Evolutionary conservation across 2,888 invertebrate genomes (phyloP), one percentile per base, ranked within the genome.

Genomic region (Nomada goodeniana): DNA sequence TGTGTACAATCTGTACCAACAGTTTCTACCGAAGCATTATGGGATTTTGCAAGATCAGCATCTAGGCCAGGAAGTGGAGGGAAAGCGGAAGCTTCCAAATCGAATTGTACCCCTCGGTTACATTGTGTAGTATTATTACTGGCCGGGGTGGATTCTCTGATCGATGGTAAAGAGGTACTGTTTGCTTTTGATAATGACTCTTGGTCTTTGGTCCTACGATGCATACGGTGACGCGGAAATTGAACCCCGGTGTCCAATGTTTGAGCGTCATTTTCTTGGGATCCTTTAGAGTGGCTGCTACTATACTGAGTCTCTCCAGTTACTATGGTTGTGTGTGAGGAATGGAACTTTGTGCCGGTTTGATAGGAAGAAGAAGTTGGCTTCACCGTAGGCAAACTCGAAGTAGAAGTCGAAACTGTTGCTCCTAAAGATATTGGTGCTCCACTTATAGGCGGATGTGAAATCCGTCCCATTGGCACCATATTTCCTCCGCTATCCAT

Each of bases 61-160:
- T 95, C 94, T 82, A 95, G 94, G 92, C 97, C 97, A 82, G 97
- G 97, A 91, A 97, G 95, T 79, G 97, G 97, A 84, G 97, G 97
- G 93, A 97, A 97, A 73, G 97, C 96, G 71, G 96, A 95, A 78
- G 96, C 96, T 93, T 97, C 97, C 89, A 97, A 95, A 94, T 97
- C 97, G 94, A 97, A 97, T 91, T 96, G 96, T 57, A 95, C 95
- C 80, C 95, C 95, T 93, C 94, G 92, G 80, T 93, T 93, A 89
- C 92, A 94, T 82, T 94, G 94, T 68, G 94, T 91, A 76, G 92
- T 92, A 74, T 90, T 92, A 73, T 90, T 92, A 87, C 82, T 81
- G 86, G 65, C 79, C 86, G 75, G 82, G 72, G 77, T 80, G 67
- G 90, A 85, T 73, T 93, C 93, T 84, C 92, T 90, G 80, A 91